These are phyloP conservation scores for Charanyca ferruginea DNA, from an alignment of 2,888 invertebrate genomes.

Conservation along the genomic window DNA sequence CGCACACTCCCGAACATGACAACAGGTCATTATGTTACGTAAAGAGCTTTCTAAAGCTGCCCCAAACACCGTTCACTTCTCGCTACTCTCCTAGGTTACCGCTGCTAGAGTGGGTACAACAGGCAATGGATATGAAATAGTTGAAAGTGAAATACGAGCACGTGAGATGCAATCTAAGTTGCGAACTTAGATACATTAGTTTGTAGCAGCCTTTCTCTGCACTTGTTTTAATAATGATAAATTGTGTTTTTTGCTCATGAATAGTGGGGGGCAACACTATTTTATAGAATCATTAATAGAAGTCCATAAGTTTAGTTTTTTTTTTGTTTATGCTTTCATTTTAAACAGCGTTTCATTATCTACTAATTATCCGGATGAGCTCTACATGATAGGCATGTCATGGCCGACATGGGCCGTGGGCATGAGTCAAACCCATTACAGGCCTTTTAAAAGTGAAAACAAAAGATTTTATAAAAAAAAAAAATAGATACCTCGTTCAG, in stretches of 20 bases:
- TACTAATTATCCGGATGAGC: background rate
- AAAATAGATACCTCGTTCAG: too few species aligned
- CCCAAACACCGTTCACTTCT: conserved; percentile 20
- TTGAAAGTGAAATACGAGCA: conserved; percentile 74
- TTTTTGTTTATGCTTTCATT: background rate
- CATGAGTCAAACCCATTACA: background rate
- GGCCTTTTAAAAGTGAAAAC: background rate
- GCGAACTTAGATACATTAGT: conserved; percentile 66
- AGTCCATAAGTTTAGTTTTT: background rate
- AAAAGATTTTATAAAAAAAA: too few species aligned
- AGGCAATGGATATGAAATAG: conserved; percentile 54
- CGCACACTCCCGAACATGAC: conserved; percentile 48
- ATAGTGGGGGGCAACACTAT: conserved; percentile 3
- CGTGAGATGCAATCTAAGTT: conserved; percentile 70
- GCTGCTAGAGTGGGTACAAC: background rate
- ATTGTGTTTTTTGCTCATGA: conserved; percentile 32
- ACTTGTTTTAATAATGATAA: conserved; percentile 56
- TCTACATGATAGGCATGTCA: background rate
- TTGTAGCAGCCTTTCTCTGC: conserved; percentile 71
- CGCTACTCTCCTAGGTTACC: background rate
- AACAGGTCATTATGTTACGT: conserved; percentile 42
- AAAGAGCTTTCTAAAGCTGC: conserved; percentile 64
- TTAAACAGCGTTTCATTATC: background rate
- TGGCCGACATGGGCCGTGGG: too few species aligned
- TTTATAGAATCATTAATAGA: conserved; percentile 8